Evolutionary conservation across 2,113 vertebrate genomes (phyloP).

Genomic region (Anolis sagrei): DNA sequence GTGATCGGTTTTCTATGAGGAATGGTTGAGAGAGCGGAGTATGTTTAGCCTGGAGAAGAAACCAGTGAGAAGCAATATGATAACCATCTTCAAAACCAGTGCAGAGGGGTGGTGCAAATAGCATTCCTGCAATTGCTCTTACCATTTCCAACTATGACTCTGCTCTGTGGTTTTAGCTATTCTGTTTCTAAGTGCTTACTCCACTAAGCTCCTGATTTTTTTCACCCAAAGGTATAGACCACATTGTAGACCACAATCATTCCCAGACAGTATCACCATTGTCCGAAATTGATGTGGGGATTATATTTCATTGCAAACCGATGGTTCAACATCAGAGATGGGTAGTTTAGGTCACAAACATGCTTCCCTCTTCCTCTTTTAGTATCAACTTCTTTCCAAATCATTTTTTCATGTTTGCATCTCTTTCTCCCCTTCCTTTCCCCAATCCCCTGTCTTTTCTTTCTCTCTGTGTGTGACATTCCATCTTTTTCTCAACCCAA

Average conservation of each 20-base stretch:
- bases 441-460: not conserved
- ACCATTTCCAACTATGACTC: too few relatives aligned
- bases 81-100: not conserved
- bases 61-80: not conserved
- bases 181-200: not conserved
- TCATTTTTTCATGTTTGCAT: constrained; percentile 29
- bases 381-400: not conserved
- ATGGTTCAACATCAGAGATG: not conserved
- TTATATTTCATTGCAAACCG: too few relatives aligned
- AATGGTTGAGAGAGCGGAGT: too few relatives aligned
- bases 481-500: constrained; percentile 23
- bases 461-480: constrained; percentile 4
- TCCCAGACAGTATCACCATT: too few relatives aligned
- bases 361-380: not conserved
- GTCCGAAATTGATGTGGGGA: too few relatives aligned
- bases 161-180: too few relatives aligned
- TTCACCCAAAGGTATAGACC: not conserved
- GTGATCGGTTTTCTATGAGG: not conserved
- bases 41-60: not conserved
- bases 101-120: too few relatives aligned
- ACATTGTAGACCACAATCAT: too few relatives aligned
- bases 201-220: not conserved
- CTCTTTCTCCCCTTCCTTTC: not conserved
- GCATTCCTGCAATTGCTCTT: too few relatives aligned
- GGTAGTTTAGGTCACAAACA: not conserved